Evolutionary conservation across 2,888 invertebrate species (phyloP).

Genomic region (Leptarthrus brevirostris): DNA sequence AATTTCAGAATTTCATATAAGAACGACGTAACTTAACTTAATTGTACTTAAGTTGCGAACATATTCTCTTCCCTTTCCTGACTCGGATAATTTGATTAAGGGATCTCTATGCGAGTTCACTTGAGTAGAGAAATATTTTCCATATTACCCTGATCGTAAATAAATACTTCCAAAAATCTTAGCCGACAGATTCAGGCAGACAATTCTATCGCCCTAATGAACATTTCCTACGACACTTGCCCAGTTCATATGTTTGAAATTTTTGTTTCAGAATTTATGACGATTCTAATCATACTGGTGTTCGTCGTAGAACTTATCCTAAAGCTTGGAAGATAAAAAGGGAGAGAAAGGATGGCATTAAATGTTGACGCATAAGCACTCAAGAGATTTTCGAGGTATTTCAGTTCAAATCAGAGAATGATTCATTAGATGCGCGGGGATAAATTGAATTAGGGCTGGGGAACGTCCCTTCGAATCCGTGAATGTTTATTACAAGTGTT

Average conservation of each 20-base stretch:
- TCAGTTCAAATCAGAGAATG: constrained; percentile 16
- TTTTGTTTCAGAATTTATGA: constrained; percentile 40
- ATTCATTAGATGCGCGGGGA: constrained; percentile 30
- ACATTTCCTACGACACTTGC: constrained; percentile 6
- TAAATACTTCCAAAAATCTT: constrained; percentile 19
- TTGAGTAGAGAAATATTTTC: constrained; percentile 46
- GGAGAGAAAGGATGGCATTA: neutral
- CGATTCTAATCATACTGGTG: constrained; percentile 31
- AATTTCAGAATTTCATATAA: no score
- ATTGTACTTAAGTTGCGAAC: no score
- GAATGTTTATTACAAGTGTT: no score
- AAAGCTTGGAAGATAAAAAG: neutral
- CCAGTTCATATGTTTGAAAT: constrained; percentile 28
- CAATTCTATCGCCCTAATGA: constrained; percentile 27
- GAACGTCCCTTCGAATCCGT: neutral
- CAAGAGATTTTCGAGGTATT: constrained; percentile 8
- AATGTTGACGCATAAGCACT: constrained; percentile 31
- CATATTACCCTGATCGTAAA: constrained; percentile 13
- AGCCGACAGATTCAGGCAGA: constrained; percentile 29
- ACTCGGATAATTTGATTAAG: constrained; percentile 47
- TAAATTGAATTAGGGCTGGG: constrained; percentile 34
- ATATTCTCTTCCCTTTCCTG: neutral
- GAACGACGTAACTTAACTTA: no score
- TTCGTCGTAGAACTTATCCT: neutral
- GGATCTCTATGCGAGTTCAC: neutral